A percentile compares a stretch with the other conserved stretches of the same genome.
These are phyloP conservation scores for Rhabdophis nuchalis DNA, from an alignment of 2,797 vertebrate species.

Conservation along the genomic window DNA sequence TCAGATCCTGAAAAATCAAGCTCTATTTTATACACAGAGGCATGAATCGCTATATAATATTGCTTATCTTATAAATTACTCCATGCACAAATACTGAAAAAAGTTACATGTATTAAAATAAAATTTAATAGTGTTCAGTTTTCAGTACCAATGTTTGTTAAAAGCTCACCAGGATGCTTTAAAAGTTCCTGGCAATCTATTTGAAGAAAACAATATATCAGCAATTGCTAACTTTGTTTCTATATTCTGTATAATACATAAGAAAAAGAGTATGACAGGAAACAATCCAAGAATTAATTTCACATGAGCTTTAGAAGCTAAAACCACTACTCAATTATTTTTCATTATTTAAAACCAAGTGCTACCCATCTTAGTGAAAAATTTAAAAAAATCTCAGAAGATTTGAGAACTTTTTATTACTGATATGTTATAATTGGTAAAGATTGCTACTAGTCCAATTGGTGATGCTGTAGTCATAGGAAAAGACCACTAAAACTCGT, in stretches of 20 bases:
- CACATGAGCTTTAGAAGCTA: neutral
- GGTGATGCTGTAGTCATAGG: neutral
- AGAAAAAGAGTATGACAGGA: neutral
- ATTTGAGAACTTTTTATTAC: neutral
- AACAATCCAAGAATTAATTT: neutral
- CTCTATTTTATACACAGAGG: accelerated
- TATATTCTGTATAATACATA: neutral
- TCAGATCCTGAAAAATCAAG: neutral
- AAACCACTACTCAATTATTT: neutral
- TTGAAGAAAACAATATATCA: neutral
- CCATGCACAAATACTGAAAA: neutral
- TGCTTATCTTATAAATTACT: neutral
- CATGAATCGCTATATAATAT: neutral
- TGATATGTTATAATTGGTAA: neutral
- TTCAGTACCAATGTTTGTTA: neutral
- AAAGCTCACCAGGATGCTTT: neutral
- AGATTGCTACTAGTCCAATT: accelerated
- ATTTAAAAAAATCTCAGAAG: neutral
- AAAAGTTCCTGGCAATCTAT: neutral
- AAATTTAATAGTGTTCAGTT: neutral
- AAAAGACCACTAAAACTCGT: neutral
- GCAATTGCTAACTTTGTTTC: neutral
- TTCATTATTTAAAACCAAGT: neutral
- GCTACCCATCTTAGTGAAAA: neutral
- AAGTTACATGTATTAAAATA: neutral